Percentiles rank a stretch among this genome's conserved stretches.
phyloP scores from a whole-genome alignment of 2,888 invertebrate species.

The Pimpla rufipes region DNA sequence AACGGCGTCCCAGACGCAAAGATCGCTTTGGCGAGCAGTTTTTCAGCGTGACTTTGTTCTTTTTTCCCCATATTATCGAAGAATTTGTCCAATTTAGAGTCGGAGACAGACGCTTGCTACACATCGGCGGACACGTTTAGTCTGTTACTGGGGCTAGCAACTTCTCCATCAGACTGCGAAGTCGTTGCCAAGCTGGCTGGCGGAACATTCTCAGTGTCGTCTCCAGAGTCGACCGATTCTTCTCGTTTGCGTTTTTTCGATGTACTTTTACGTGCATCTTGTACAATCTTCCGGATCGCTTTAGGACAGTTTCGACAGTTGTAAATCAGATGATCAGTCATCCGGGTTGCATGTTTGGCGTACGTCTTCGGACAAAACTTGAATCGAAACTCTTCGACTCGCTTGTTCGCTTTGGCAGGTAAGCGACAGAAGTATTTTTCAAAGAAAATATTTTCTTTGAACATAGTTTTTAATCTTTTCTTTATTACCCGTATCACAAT shows the following conservation, averaged over 20 bases:
- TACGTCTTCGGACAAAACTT: slow-evolving; percentile 27
- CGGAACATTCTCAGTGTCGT: slow-evolving; percentile 17
- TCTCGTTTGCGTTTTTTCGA: slow-evolving; percentile 30
- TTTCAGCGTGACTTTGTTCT: slow-evolving; percentile 9
- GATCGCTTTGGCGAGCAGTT: slow-evolving; percentile 26
- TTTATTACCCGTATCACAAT: background rate
- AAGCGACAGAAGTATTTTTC: slow-evolving; percentile 6
- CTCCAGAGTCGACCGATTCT: slow-evolving; percentile 12
- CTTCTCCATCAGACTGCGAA: background rate
- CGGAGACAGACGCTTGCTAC: background rate
- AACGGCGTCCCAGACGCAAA: slow-evolving; percentile 18
- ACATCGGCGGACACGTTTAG: background rate
- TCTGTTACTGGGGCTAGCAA: slow-evolving; percentile 1
- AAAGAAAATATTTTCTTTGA: slow-evolving; percentile 18
- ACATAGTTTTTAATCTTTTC: slow-evolving; percentile 1
- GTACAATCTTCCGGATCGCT: slow-evolving; percentile 10
- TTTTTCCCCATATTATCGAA: slow-evolving; percentile 13
- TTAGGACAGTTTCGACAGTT: slow-evolving; percentile 31
- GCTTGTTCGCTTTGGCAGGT: slow-evolving; percentile 22
- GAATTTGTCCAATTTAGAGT: slow-evolving; percentile 2
- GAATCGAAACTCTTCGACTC: slow-evolving; percentile 28
- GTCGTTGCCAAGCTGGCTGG: slow-evolving; percentile 2
- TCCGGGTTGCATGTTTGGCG: slow-evolving; percentile 34
- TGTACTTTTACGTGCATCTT: slow-evolving; percentile 1
- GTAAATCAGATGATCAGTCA: slow-evolving; percentile 22